Percentiles rank a stretch among this genome's conserved stretches.
Conservation (phyloP, 2,113 vertebrate species). For the Climacteris rufus region DNA sequence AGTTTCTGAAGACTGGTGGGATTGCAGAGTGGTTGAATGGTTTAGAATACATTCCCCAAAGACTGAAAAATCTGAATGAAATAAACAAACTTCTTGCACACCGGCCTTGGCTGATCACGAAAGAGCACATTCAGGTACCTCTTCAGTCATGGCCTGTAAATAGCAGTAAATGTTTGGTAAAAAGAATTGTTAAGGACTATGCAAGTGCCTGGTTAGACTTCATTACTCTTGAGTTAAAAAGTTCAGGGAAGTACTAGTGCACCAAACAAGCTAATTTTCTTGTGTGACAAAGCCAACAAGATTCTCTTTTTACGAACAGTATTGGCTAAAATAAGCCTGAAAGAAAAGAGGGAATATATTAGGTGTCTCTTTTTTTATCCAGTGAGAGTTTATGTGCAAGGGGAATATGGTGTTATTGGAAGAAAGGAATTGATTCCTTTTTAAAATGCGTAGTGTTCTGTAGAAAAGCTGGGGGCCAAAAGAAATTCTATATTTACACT, state of each 20-base stretch:
- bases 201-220: not conserved
- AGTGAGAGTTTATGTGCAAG: not conserved
- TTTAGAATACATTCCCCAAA: slow-evolving; percentile 81
- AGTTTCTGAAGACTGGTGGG: slow-evolving; percentile 84
- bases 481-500: slow-evolving; percentile 1
- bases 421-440: not conserved
- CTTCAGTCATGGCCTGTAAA: not conserved
- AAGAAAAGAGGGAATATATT: not conserved
- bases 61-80: slow-evolving; percentile 85
- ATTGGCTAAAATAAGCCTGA: not conserved
- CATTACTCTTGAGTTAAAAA: not conserved
- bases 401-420: not conserved
- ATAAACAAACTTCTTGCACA: slow-evolving; percentile 87
- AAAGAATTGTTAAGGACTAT: not conserved
- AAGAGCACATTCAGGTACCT: slow-evolving; percentile 85
- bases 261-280: not conserved
- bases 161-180: not conserved
- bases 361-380: not conserved
- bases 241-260: not conserved
- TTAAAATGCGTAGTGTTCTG: not conserved
- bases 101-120: slow-evolving; percentile 83
- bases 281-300: not conserved
- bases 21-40: slow-evolving; percentile 83
- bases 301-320: not conserved
- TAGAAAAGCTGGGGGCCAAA: not conserved